Conservation (phyloP, 2,797 vertebrate species). For the Mormyrops boulengeri region DNA sequence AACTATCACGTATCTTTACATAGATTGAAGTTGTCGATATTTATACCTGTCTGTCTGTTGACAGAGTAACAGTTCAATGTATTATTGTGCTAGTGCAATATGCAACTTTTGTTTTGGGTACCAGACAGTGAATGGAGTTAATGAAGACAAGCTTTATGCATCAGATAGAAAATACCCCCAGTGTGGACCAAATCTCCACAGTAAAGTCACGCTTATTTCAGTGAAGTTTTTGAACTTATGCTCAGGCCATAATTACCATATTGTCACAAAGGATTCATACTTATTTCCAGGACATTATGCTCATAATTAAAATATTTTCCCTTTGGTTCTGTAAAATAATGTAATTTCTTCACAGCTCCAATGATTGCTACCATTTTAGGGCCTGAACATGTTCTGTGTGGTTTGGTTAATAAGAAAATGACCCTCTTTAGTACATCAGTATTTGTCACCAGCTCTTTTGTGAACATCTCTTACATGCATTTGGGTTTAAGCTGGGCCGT, state of each 20-base stretch:
- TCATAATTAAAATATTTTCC: conserved; percentile 12
- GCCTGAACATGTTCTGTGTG: not conserved
- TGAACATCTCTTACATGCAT: not conserved
- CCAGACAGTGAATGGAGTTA: not conserved
- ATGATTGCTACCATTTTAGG: not conserved
- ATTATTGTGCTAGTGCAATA: not conserved
- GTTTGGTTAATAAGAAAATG: not conserved
- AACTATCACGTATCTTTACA: not conserved
- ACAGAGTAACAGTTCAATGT: not conserved
- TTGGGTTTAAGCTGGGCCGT: not conserved
- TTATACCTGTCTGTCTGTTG: not conserved
- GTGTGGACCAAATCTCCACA: conserved; percentile 4
- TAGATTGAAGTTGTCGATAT: not conserved
- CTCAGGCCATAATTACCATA: not conserved
- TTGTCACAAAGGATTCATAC: not conserved
- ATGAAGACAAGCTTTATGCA: not conserved
- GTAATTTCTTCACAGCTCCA: not conserved
- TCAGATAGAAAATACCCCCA: not conserved
- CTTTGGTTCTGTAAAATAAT: not conserved
- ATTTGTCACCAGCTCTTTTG: not conserved
- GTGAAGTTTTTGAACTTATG: conserved; percentile 5
- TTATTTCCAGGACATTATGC: not conserved
- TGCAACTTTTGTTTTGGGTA: not conserved
- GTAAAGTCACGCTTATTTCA: not conserved
- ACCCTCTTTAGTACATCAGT: not conserved